A percentile compares a stretch with the other conserved stretches of the same genome.
These are phyloP conservation scores for Coptodon bakossiorum DNA, from an alignment of 2,113 vertebrate species.

Conservation along the genomic window DNA sequence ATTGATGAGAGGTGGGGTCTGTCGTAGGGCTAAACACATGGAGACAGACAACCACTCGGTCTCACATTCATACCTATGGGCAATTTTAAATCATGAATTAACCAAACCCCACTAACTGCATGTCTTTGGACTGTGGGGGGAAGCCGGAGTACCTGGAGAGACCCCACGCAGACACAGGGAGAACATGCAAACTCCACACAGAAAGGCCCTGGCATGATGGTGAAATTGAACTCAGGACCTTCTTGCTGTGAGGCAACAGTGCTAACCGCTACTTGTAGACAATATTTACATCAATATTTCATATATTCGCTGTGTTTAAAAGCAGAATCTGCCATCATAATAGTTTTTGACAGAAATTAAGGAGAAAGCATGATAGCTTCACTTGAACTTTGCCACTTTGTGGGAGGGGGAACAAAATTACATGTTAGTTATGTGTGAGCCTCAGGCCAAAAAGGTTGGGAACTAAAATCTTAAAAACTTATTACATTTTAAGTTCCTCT, in stretches of 20 bases:
- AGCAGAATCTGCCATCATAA: not conserved
- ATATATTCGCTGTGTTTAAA: rapidly evolving
- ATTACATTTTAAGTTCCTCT: not conserved
- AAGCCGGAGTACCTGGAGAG: not conserved
- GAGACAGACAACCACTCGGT: not conserved
- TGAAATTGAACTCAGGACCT: not conserved
- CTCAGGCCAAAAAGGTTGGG: not conserved
- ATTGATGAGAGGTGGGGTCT: not conserved
- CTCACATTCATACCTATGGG: not conserved
- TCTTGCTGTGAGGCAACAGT: not conserved
- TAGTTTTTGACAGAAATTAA: not conserved
- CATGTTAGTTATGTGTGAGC: rapidly evolving
- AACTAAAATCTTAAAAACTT: not conserved
- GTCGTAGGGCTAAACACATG: not conserved
- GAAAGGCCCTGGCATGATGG: not conserved
- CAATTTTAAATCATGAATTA: not conserved
- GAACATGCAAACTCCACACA: not conserved
- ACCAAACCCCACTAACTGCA: not conserved
- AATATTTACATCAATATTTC: rapidly evolving
- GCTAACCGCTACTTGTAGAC: not conserved
- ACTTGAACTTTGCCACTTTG: not conserved
- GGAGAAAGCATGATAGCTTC: not conserved
- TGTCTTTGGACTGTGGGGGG: not conserved
- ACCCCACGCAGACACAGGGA: not conserved
- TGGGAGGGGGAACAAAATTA: rapidly evolving